Conservation (phyloP, 2,888 invertebrate species). For the Physocephala rufipes region DNA sequence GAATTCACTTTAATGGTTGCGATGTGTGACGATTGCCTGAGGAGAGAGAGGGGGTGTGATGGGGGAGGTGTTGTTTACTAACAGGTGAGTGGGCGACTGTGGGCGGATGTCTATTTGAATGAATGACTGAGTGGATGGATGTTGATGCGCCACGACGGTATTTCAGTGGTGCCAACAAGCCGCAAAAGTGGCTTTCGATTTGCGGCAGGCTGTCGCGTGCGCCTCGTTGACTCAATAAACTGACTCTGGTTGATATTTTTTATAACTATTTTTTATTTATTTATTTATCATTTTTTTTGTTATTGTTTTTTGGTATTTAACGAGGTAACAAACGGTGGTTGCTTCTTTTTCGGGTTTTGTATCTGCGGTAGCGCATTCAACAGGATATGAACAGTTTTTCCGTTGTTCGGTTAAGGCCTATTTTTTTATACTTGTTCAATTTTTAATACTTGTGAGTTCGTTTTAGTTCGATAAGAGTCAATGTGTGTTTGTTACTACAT, state of each 20-base stretch:
- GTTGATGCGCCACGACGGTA: constrained; percentile 2
- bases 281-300: too few species aligned
- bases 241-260: neutral
- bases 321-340: neutral
- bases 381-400: neutral
- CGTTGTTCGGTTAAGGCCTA: too few species aligned
- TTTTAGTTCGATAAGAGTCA: too few species aligned
- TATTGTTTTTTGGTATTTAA: neutral
- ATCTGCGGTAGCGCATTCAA: neutral
- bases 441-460: too few species aligned
- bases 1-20: neutral
- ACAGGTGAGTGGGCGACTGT: neutral
- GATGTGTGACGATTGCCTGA: neutral
- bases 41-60: neutral
- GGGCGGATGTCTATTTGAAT: neutral
- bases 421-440: too few species aligned
- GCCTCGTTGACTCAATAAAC: constrained; percentile 40
- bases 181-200: constrained; percentile 56
- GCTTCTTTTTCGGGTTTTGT: neutral
- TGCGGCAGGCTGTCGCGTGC: constrained; percentile 49
- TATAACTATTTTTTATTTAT: too few species aligned
- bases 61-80: neutral
- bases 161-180: constrained; percentile 42
- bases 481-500: too few species aligned
- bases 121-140: neutral